These are phyloP conservation scores for Heliconius hewitsoni DNA, from an alignment of 1,140 invertebrate genomes.

Conservation along the genomic window DNA sequence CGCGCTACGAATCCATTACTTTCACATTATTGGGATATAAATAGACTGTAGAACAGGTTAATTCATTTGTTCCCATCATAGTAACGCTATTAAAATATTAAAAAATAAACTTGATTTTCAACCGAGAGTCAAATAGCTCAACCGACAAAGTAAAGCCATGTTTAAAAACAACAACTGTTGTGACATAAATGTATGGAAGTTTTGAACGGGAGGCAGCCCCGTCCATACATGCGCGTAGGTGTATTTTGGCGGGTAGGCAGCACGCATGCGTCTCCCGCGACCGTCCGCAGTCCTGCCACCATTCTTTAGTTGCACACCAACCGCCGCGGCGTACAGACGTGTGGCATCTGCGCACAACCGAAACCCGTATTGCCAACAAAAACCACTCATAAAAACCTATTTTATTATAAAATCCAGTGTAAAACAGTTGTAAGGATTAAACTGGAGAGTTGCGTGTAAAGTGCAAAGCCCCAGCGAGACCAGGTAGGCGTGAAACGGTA, in stretches of 20 bases:
- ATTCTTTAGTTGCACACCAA: constrained; percentile 74
- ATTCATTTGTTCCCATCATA: constrained; percentile 23
- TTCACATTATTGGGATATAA: constrained; percentile 46
- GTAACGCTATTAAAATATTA: neutral
- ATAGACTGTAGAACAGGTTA: constrained; percentile 40
- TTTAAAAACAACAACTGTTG: constrained; percentile 42
- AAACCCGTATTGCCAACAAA: constrained; percentile 62
- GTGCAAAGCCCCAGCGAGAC: constrained; percentile 36
- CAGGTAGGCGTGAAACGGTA: constrained; percentile 64
- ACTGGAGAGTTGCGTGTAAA: constrained; percentile 38
- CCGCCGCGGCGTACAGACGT: constrained; percentile 46
- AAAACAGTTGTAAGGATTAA: constrained; percentile 31
- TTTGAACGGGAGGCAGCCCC: constrained; percentile 58
- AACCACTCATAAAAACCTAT: constrained; percentile 52
- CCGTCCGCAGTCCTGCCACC: constrained; percentile 75
- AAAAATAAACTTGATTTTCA: neutral
- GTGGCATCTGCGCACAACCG: constrained; percentile 41
- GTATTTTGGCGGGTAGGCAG: constrained; percentile 73
- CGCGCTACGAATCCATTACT: constrained; percentile 41
- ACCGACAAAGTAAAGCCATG: neutral
- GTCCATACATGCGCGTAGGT: constrained; percentile 76
- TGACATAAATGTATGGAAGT: constrained; percentile 57
- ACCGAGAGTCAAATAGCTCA: neutral
- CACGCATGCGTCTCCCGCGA: constrained; percentile 61
- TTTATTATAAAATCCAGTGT: constrained; percentile 45